Evolutionary conservation across 2,888 invertebrate species (phyloP).

Genomic region (Psococerastis gibbosa): DNA sequence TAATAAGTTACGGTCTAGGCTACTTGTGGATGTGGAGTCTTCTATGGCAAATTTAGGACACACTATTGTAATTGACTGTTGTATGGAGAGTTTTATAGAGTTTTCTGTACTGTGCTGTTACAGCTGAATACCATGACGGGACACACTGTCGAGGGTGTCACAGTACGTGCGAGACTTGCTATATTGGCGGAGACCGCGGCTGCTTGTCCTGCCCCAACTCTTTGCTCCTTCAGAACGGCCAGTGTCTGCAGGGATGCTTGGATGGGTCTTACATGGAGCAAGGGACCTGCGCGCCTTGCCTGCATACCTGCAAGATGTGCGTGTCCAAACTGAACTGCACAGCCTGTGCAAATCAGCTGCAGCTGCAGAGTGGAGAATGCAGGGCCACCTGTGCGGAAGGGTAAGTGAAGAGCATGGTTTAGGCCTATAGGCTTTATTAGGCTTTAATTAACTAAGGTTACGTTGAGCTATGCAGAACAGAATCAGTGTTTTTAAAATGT

Average conservation of each 20-base stretch:
- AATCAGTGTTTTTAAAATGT: no score
- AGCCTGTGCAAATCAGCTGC: constrained; percentile 51
- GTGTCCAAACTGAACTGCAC: constrained; percentile 64
- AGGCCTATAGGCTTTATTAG: no score
- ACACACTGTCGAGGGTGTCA: constrained; percentile 56
- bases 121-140: constrained; percentile 55
- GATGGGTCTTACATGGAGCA: constrained; percentile 53
- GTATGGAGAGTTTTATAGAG: constrained; percentile 10
- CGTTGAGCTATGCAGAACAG: no score
- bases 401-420: constrained; percentile 23
- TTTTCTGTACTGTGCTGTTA: constrained; percentile 22
- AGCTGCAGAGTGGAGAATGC: constrained; percentile 68
- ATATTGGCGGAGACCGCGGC: constrained; percentile 48
- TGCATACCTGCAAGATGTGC: constrained; percentile 61
- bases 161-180: constrained; percentile 64
- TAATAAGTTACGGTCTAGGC: no score
- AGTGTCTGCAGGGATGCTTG: constrained; percentile 6
- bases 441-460: no score
- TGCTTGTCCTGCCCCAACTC: constrained; percentile 52
- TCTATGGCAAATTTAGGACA: no score
- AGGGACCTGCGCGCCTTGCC: constrained; percentile 55
- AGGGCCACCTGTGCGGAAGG: constrained; percentile 56
- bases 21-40: no score
- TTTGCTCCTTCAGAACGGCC: constrained; percentile 44
- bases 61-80: constrained; percentile 11